Conservation (phyloP, 2,113 vertebrate species). For the Amphiprion percula region DNA sequence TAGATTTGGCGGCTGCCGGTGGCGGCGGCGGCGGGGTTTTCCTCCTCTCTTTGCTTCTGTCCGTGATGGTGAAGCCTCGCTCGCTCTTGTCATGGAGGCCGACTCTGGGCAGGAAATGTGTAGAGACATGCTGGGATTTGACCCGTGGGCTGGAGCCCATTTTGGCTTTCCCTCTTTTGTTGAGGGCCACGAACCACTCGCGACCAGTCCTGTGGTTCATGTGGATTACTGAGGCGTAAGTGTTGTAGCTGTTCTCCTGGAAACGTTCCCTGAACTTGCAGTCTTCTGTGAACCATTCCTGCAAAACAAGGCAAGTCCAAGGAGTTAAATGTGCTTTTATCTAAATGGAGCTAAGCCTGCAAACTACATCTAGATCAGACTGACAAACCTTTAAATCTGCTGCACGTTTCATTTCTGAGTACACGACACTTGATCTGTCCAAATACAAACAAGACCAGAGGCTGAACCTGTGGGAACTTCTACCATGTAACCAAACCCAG, state of each 20-base stretch:
- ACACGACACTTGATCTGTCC: not conserved
- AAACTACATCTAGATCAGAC: not conserved
- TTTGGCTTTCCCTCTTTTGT: slow-evolving; percentile 97
- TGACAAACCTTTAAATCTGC: not conserved
- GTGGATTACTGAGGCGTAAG: slow-evolving; percentile 92
- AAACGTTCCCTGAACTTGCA: slow-evolving; percentile 97
- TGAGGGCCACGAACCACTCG: slow-evolving; percentile 96
- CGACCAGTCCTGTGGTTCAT: slow-evolving; percentile 88
- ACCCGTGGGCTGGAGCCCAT: slow-evolving; percentile 94
- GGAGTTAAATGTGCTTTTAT: not conserved
- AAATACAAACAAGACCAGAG: slow-evolving; percentile 2
- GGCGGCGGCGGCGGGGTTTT: slow-evolving; percentile 65
- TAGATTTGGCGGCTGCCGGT: slow-evolving; percentile 51
- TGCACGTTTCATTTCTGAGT: not conserved
- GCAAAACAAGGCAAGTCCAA: slow-evolving; percentile 2
- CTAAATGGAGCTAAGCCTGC: no score
- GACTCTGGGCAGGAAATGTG: slow-evolving; percentile 94
- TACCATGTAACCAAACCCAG: no score
- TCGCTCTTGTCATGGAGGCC: slow-evolving; percentile 79
- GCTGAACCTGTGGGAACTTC: not conserved
- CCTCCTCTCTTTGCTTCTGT: slow-evolving; percentile 81
- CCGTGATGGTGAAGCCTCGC: slow-evolving; percentile 89
- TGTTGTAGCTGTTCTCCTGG: slow-evolving; percentile 99
- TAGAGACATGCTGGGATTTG: slow-evolving; percentile 95
- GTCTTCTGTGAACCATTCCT: slow-evolving; percentile 89